A percentile compares a stretch with the other conserved stretches of the same genome.
phyloP scores from a whole-genome alignment of 2,888 invertebrate genomes.

The Endomychus coccineus region DNA sequence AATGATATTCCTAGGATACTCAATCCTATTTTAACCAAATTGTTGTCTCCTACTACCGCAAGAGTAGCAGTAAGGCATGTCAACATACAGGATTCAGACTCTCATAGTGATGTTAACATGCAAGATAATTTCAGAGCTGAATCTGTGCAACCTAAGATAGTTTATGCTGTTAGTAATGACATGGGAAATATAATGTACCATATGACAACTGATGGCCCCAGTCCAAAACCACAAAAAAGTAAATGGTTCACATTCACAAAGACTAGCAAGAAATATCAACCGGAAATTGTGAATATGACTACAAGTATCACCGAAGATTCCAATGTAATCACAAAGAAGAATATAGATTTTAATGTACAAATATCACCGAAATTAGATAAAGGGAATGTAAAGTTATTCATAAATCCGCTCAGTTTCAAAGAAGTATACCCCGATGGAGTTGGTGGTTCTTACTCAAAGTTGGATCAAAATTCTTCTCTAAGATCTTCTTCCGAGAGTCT shows the following conservation, averaged over 20 bases:
- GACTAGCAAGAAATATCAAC: constrained; percentile 34
- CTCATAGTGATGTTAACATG: constrained; percentile 33
- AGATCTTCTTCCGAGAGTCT: constrained; percentile 39
- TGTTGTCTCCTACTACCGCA: constrained; percentile 72
- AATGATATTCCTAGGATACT: constrained; percentile 73
- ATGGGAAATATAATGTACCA: constrained; percentile 70
- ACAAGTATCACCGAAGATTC: constrained; percentile 40
- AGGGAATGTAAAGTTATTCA: constrained; percentile 40
- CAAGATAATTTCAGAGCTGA: constrained; percentile 35
- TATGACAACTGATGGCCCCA: constrained; percentile 44
- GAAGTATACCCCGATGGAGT: constrained; percentile 42
- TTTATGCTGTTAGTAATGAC: constrained; percentile 76
- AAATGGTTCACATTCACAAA: constrained; percentile 42
- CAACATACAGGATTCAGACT: constrained; percentile 51
- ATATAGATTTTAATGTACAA: constrained; percentile 38
- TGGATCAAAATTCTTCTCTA: constrained; percentile 30
- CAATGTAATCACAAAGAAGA: constrained; percentile 38
- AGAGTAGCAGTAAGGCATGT: constrained; percentile 73
- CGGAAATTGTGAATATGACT: constrained; percentile 38
- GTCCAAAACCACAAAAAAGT: constrained; percentile 38
- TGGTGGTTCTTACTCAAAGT: constrained; percentile 39
- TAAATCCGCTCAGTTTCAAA: constrained; percentile 42
- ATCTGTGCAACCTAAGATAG: constrained; percentile 47
- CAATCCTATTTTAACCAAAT: constrained; percentile 66
- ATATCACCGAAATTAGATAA: constrained; percentile 30